Conservation (phyloP, 2,113 vertebrate species). For the Uria aalge region DNA sequence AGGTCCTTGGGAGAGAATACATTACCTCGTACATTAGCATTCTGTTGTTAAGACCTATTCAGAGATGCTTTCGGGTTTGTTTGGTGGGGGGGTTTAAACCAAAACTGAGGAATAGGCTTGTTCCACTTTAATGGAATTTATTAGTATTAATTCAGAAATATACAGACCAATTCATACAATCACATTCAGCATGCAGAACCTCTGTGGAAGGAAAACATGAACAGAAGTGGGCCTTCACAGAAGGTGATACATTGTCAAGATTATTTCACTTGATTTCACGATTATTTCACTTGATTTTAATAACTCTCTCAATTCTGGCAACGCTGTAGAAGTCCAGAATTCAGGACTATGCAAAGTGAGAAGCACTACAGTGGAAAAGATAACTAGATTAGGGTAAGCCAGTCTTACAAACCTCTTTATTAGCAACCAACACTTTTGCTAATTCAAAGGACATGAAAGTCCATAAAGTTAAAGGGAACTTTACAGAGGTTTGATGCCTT, state of each 20-base stretch:
- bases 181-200: background rate
- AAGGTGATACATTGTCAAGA: background rate
- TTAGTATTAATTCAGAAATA: constrained; percentile 40
- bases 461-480: background rate
- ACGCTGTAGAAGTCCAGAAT: background rate
- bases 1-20: background rate
- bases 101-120: background rate
- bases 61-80: background rate
- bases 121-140: constrained; percentile 2
- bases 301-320: background rate
- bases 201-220: constrained; percentile 1
- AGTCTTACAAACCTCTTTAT: background rate
- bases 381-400: background rate
- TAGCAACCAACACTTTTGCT: background rate
- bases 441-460: background rate
- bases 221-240: constrained; percentile 26
- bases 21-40: background rate
- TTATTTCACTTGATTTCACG: background rate
- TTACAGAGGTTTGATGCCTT: background rate
- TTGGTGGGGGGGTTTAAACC: background rate
- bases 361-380: background rate
- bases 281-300: background rate
- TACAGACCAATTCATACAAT: constrained; percentile 30
- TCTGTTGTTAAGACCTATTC: background rate
- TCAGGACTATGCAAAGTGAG: background rate